Conservation (phyloP, 2,113 vertebrate genomes). For the Platysteira castanea region DNA sequence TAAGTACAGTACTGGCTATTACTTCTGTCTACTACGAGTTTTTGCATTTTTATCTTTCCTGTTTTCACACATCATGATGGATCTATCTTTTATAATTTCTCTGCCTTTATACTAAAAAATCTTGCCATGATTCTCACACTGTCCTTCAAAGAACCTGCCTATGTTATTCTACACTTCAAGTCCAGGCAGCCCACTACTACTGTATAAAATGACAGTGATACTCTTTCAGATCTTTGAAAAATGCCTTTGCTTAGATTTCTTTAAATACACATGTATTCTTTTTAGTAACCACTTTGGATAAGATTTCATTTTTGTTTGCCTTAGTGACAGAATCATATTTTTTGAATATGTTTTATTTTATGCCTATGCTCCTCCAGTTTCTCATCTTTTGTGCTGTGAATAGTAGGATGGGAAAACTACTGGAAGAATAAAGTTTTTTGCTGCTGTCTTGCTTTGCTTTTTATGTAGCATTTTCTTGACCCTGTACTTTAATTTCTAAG, state of each 20-base stretch:
- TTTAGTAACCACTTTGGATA: not conserved
- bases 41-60: not conserved
- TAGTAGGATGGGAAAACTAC: not conserved
- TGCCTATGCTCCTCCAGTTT: not conserved
- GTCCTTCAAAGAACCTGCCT: not conserved
- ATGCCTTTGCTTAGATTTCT: not conserved
- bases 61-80: not conserved
- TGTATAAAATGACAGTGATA: not conserved
- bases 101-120: not conserved
- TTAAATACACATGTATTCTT: not conserved
- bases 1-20: not conserved
- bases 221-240: not conserved
- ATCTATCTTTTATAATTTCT: not conserved
- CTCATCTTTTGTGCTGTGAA: not conserved
- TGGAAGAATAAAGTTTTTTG: not conserved
- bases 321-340: not conserved
- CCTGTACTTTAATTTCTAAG: not conserved
- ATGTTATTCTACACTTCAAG: not conserved
- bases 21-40: not conserved
- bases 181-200: not conserved
- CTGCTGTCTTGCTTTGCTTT: not conserved
- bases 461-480: not conserved
- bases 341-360: not conserved
- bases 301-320: not conserved
- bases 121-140: not conserved